Evolutionary conservation across 2,888 invertebrate genomes (phyloP), one percentile per base, ranked within the genome.

Genomic region (Drosophila nigricruria): DNA sequence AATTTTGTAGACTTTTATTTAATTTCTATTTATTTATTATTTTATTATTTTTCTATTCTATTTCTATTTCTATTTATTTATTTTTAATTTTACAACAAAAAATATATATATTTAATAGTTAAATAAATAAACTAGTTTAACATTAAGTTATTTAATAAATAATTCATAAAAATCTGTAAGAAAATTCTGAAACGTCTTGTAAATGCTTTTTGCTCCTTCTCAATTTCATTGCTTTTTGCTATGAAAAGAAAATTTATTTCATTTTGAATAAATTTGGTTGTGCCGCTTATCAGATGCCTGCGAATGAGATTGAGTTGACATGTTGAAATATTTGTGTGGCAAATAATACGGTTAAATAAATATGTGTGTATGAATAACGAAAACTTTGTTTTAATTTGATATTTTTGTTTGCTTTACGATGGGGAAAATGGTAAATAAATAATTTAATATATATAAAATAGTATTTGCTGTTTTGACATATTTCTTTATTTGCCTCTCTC

Each of bases 301-400:
- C 5, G 18, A 6, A 9, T 20, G 12, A 27, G 9, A 20, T 40
- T n/a, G n/a, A 18, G 40, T 4, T 54, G 54, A 54, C 40, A 40
- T 20, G 38, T 40, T 27, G 40, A 54, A 40, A 42, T 27, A 30
- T 42, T 54, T 42, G 40, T 30, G 18, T 54, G 27, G 8, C 54
- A 42, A 30, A 42, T 20, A 54, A 38, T 53, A 18, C 12, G 18
- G 12, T 27, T 53, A 18, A 18, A 53, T 27, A 27, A n/a, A 38
- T 25, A n/a, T 53, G n/a, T 30, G 6, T 12, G 5, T 53, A 8
- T n/a, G 1, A n/a, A 25, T 8, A 32, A 27, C n/a, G 10, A 27
- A 30, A 53, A 8, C 16, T 14, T 20, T 12, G 2, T 14, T 18
- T 36, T 3, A 45, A 23, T 23, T 36, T 27, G 6, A 38, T 18